phyloP scores from a whole-genome alignment of 1,140 invertebrate genomes.

The Ladona fulva region DNA sequence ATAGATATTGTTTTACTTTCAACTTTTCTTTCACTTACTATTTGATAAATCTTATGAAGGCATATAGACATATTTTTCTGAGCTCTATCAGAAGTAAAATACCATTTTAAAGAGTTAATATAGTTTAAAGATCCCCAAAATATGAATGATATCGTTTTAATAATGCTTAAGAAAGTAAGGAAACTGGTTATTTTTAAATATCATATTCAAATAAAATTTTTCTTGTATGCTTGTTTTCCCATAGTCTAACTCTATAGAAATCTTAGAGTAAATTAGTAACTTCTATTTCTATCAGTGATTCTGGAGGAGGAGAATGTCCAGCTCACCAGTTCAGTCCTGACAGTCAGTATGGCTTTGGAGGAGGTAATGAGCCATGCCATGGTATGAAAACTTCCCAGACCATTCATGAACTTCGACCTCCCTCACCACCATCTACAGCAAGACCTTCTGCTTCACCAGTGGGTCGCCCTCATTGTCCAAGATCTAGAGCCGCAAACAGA shows the following conservation, averaged over 20 bases:
- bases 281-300: conserved; percentile 27
- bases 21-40: too few relatives aligned
- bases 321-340: conserved; percentile 40
- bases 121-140: too few relatives aligned
- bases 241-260: background rate
- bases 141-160: too few relatives aligned
- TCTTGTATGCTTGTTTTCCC: too few relatives aligned
- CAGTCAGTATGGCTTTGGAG: conserved; percentile 54
- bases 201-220: too few relatives aligned
- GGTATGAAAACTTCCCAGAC: background rate
- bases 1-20: too few relatives aligned
- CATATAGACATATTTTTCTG: too few relatives aligned
- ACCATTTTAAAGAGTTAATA: too few relatives aligned
- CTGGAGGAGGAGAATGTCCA: background rate
- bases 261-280: background rate
- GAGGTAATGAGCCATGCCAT: background rate
- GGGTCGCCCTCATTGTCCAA: background rate
- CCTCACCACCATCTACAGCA: background rate
- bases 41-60: too few relatives aligned
- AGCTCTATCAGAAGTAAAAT: too few relatives aligned
- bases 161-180: too few relatives aligned
- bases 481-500: background rate
- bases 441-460: background rate
- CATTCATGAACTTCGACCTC: background rate
- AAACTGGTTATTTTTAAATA: too few relatives aligned